These are phyloP conservation scores for Cantharis lateralis DNA, from an alignment of 2,888 invertebrate genomes.

Conservation along the genomic window DNA sequence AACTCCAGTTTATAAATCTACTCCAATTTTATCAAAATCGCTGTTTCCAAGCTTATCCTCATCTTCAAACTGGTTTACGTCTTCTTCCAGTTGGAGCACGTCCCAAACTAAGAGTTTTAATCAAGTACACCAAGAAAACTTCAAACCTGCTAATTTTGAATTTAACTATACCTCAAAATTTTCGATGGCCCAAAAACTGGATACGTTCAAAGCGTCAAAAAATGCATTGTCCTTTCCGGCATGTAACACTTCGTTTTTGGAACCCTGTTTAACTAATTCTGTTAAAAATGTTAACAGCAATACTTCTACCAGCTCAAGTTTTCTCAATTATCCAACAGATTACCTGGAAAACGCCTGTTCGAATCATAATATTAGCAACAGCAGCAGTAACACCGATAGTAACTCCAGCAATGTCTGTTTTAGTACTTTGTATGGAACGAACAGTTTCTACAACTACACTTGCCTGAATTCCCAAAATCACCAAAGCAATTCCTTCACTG, in stretches of 20 bases:
- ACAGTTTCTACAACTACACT: neutral
- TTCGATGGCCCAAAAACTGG: neutral
- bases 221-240: neutral
- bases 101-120: neutral
- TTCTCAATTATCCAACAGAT: neutral
- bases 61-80: neutral
- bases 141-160: neutral
- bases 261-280: neutral
- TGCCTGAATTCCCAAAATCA: neutral
- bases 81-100: conserved; percentile 1
- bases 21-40: neutral
- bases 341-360: neutral
- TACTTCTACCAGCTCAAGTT: neutral
- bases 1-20: neutral
- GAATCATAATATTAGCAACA: neutral
- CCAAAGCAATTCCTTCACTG: neutral
- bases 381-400: neutral
- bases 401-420: neutral
- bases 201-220: neutral
- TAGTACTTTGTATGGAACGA: neutral
- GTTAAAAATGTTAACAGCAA: neutral
- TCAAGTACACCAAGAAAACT: neutral
- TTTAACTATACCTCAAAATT: neutral
- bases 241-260: neutral
- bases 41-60: neutral